Evolutionary conservation across 2,797 vertebrate species (phyloP).

Genomic region (Helostoma temminkii): DNA sequence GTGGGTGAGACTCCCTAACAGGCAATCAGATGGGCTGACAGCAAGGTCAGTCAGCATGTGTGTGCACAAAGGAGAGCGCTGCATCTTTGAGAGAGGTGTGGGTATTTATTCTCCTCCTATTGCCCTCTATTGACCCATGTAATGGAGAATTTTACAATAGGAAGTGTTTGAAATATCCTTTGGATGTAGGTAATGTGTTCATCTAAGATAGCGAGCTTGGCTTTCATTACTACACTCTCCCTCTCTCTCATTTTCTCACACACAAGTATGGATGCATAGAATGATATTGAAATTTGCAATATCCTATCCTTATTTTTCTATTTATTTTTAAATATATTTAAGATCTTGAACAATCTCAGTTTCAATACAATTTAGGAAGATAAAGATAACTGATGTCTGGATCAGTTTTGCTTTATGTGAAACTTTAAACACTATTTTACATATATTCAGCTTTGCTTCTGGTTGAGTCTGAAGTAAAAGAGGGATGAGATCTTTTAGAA

Average conservation of each 20-base stretch:
- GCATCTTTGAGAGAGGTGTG: conserved; percentile 74
- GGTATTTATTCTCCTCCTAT: conserved; percentile 85
- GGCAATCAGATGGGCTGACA: conserved; percentile 88
- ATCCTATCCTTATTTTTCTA: neutral
- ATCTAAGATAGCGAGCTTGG: conserved; percentile 47
- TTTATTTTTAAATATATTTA: neutral
- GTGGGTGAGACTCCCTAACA: conserved; percentile 88
- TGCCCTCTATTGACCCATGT: conserved; percentile 88
- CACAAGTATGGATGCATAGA: neutral
- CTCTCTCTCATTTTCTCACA: neutral
- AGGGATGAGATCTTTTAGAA: neutral
- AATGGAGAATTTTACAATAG: conserved; percentile 85
- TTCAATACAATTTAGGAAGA: neutral
- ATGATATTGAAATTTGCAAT: neutral
- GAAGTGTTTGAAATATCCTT: conserved; percentile 86
- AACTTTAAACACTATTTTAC: neutral
- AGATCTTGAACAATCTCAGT: neutral
- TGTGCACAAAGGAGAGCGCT: conserved; percentile 68
- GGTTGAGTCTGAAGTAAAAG: neutral
- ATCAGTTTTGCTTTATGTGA: neutral
- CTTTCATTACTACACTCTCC: conserved; percentile 29
- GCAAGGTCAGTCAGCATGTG: conserved; percentile 75
- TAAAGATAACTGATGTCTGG: neutral
- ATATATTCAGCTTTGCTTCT: neutral
- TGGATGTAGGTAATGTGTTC: conserved; percentile 77